Base-by-base conservation (phyloP, 2,797 vertebrate species). In the Pseudochirops corinnae region DNA sequence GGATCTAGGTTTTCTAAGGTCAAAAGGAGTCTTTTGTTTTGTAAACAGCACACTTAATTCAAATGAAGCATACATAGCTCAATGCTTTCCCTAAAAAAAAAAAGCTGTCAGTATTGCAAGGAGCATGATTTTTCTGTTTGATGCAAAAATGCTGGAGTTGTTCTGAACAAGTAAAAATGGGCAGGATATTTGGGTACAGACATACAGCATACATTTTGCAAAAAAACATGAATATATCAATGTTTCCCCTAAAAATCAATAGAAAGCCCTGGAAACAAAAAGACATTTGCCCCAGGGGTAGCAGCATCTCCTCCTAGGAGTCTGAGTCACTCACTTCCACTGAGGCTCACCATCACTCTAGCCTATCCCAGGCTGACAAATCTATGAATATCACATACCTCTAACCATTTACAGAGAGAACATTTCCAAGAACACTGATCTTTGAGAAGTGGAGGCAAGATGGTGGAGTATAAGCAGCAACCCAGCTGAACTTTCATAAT, bases 1-100 rank as follows among this genome's bases (percentile, higher is more conserved):
- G 56, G 31, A 94, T 29, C 90, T 67, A 55, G 62, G 16, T 93
- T 97, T 93, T 96, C 74, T 52, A 94, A 94, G 90, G 91, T 93
- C 91, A 95, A 95, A 55, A 67, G n/a, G 28, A 94, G 67, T 55
- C 12, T 24, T 56, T 55, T 92, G 24, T 96, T 95, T 56, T 92
- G 56, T 16, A 95, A 97, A 93, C 9, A 93, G 93, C 31, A 90
- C 3, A 90, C 31, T 52, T 14, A 93, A 92, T 10, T 94, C 58
- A 90, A n/a, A 13, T 56, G 91, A 95, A 39, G 39, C 50, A 46
- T 62, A 55, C 90, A 90, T n/a, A 90, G 90, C 0, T 56, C 93
- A 92, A 28, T 11, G 14, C 21, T 56, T 91, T 93, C 12, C 46
- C 28, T 93, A 82, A 67, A 67, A 39, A 82, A 82, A 46, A 82